Conservation (phyloP, 2,888 invertebrate species). For the Bellardia bayeri region DNA sequence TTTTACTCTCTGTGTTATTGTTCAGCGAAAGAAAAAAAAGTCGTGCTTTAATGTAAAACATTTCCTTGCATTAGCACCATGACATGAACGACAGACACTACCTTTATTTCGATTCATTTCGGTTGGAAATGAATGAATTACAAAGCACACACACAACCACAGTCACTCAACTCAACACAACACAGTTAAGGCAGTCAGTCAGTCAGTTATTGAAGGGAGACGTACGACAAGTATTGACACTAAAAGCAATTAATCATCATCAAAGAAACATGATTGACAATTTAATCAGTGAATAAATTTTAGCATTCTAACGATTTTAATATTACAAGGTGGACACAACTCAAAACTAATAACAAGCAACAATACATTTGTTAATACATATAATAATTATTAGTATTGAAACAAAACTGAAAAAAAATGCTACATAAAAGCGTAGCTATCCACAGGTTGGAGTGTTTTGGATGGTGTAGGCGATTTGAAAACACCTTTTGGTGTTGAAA, state of each 20-base stretch:
- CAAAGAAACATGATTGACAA: slow-evolving; percentile 71
- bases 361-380: slow-evolving; percentile 52
- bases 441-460: too few relatives aligned
- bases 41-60: slow-evolving; percentile 62
- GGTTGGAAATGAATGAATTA: slow-evolving; percentile 39
- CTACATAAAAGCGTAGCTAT: slow-evolving; percentile 9
- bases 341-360: slow-evolving; percentile 41
- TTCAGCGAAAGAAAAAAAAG: slow-evolving; percentile 56
- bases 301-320: slow-evolving; percentile 30
- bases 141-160: slow-evolving; percentile 44
- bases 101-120: slow-evolving; percentile 32
- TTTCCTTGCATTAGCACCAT: slow-evolving; percentile 47
- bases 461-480: too few relatives aligned
- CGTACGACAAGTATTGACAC: slow-evolving; percentile 72
- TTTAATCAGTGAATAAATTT: slow-evolving; percentile 72
- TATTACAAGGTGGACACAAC: slow-evolving; percentile 52
- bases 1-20: background rate
- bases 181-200: background rate
- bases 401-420: background rate
- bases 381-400: slow-evolving; percentile 42
- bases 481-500: too few relatives aligned
- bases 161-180: slow-evolving; percentile 12
- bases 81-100: slow-evolving; percentile 38
- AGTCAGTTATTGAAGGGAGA: slow-evolving; percentile 60
- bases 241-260: slow-evolving; percentile 75